Base-by-base conservation (phyloP, 92 coral and sea anemone genomes). In the Galaxea fascicularis region DNA sequence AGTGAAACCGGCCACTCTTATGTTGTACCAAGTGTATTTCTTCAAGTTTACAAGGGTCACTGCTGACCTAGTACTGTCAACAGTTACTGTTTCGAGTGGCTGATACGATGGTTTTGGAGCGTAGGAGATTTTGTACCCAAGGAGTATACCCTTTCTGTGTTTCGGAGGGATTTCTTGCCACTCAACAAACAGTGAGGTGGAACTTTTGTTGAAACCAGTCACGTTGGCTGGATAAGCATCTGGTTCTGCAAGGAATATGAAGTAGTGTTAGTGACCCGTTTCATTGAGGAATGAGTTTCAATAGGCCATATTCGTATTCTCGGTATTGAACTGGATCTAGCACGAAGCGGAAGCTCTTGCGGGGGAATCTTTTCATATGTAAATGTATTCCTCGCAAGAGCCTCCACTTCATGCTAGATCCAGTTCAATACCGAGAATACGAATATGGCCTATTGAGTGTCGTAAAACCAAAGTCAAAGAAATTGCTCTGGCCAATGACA, bases 1-100 rank as follows among this genome's bases (percentile, higher is more conserved):
- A 10, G 98, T 97, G 73, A 84, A 93, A 21, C 93, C 99, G 67
- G 99, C 97, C 31, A 97, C 82, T 54, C 41, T 22, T 6, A 97
- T 57, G 12, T 29, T 46, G 82, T 97, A 97, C 94, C 91, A 84
- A 1, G 93, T 88, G 74, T 83, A 97, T 85, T 93, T 97, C 22
- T 54, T 62, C 45, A 97, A 90, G 11, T 77, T 82, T 26, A 29
- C 76, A 58, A 97, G 89, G 16, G 89, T 85, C 0, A 77, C 80
- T 35, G 88, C 85, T 20, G 81, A 59, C n/a, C 75, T 70, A 58
- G 75, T 46, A 22, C 95, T 82, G 25, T 78, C 65, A 30, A 97
- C 94, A 7, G 74, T 88, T 52, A 82, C 72, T 51, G 72, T 28
- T 49, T 59, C 17, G 44, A 78, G 63, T 24, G 83, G 20, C 26